Conservation (phyloP, 2,113 vertebrate genomes). For the Onychorhynchus coronatus region DNA sequence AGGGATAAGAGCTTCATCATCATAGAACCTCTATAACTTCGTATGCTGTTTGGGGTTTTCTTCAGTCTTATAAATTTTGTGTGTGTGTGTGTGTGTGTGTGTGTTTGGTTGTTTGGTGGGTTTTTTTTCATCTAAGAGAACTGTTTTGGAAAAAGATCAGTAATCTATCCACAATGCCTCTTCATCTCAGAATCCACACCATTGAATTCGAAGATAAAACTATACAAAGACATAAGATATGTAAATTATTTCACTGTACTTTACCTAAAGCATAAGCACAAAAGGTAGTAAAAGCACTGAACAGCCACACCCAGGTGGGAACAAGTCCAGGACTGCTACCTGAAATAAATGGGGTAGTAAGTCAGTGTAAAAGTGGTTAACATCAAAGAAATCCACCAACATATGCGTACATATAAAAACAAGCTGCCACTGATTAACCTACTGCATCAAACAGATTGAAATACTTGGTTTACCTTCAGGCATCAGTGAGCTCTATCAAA, state of each 20-base stretch:
- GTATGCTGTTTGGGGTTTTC: not conserved
- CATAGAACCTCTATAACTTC: not conserved
- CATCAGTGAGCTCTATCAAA: not conserved
- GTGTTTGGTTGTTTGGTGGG: not conserved
- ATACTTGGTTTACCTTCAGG: not conserved
- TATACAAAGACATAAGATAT: not conserved
- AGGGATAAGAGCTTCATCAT: not conserved
- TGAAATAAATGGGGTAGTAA: not conserved
- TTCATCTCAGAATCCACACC: not conserved
- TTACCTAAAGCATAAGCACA: conserved; percentile 71
- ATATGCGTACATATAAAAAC: not conserved
- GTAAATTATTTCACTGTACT: not conserved
- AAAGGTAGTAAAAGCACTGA: conserved; percentile 66
- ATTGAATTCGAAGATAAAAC: not conserved
- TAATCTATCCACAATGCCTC: not conserved
- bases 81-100: not conserved
- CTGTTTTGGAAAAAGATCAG: not conserved
- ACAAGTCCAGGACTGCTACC: conserved; percentile 58
- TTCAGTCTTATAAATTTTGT: not conserved
- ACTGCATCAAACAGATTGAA: not conserved
- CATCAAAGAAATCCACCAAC: not conserved
- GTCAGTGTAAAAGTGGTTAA: not conserved
- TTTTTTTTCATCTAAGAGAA: not conserved
- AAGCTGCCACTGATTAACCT: not conserved
- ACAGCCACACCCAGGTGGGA: conserved; percentile 60